Base-by-base conservation (phyloP, 1,140 invertebrate genomes). In the Holcopasites calliopsidis region DNA sequence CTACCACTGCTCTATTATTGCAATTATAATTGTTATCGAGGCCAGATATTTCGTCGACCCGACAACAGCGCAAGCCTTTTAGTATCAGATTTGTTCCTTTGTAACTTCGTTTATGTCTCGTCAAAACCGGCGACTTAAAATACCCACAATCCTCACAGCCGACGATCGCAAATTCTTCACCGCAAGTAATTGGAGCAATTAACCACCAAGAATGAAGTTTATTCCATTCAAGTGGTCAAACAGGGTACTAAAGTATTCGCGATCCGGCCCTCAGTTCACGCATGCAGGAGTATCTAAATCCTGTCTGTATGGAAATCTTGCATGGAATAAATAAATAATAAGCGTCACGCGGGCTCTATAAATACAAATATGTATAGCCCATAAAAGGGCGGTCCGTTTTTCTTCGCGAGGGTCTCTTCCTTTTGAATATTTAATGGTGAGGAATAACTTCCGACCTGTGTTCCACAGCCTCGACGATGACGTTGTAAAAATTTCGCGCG, bases 241-340 rank as follows among this genome's bases (percentile, higher is more conserved):
- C 4, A 3, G 3, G n/a, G n/a, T n/a, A n/a, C 13, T 65, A 31
- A 33, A 52, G 21, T 61, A 64, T 64, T 52, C 70, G 40, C 47
- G n/a, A 10, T 21, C 13, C 7, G 13, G 13, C 23, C 21, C 16
- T 42, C 35, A 10, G 1, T 18, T 18, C 18, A 21, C 13, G 44
- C 38, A 49, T 38, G 47, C 8, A 13, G 26, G 11, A n/a, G n/a
- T 35, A 44, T 55, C 69, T 69, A 71, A 76, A 76, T 76, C 40
- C 60, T 76, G 50, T 44, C 76, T 79, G 64, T 70, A 76, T 79
- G 77, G 62, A 76, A 79, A 79, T 79, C 60, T 70, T 64, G 28
- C 23, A 66, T 23, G 52, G 77, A 76, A 79, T 79, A 79, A 70
- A 79, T 79, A 76, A 76, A 79, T 79, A 76, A 71, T 76, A 70